A percentile compares a stretch with the other conserved stretches of the same genome.
These are phyloP conservation scores for Stichopus horrens DNA, from an alignment of 53 echinoderm and acorn worm genomes.

Conservation along the genomic window DNA sequence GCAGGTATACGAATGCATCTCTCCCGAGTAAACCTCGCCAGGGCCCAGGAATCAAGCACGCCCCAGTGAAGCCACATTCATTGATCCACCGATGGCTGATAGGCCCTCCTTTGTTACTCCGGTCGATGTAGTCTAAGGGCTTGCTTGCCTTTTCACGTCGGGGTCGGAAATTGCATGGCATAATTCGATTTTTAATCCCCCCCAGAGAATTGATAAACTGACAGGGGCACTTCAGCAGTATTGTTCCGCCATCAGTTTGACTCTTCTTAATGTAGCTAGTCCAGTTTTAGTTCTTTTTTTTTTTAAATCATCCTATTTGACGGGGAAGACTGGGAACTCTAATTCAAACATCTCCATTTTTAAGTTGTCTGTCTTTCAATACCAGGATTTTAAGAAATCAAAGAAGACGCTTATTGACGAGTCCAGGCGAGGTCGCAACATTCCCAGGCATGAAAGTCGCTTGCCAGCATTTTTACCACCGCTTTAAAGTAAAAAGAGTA, in stretches of 20 bases:
- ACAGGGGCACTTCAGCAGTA: neutral
- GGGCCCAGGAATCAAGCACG: neutral
- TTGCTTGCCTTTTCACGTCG: neutral
- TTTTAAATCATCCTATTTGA: too few relatives aligned
- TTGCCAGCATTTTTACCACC: too few relatives aligned
- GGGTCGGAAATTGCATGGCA: neutral
- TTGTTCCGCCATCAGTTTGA: neutral
- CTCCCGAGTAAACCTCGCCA: too few relatives aligned
- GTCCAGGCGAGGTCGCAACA: neutral
- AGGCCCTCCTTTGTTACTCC: neutral
- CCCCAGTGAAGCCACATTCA: neutral
- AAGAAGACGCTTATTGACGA: neutral
- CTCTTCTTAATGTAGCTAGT: neutral
- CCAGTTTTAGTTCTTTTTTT: neutral
- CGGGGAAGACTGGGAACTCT: too few relatives aligned
- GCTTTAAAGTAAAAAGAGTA: too few relatives aligned
- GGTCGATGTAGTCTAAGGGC: neutral
- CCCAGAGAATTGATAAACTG: neutral
- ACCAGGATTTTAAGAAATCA: neutral
- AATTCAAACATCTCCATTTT: neutral
- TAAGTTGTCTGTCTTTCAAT: neutral
- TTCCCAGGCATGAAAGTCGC: neutral
- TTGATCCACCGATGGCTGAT: neutral
- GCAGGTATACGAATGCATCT: too few relatives aligned
- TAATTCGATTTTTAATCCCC: neutral